Evolutionary conservation across 2,888 invertebrate genomes (phyloP).

Genomic region (Drosophila basisetae): DNA sequence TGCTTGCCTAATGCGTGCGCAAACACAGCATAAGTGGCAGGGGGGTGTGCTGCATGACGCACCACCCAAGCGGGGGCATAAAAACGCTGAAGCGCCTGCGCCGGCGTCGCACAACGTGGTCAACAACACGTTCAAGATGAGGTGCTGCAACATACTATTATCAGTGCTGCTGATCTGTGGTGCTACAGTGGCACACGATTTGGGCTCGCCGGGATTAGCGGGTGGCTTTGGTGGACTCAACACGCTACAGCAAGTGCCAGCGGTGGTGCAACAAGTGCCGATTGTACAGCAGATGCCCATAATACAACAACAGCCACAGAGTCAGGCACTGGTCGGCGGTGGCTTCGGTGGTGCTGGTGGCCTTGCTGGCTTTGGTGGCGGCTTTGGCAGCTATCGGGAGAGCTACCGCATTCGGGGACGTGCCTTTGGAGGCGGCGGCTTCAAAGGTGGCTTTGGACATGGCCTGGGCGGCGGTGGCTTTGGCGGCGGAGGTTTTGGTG

Average conservation of each 20-base stretch:
- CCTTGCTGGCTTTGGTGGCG: constrained; percentile 60
- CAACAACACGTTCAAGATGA: constrained; percentile 43
- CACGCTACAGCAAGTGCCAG: constrained; percentile 63
- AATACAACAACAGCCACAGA: constrained; percentile 56
- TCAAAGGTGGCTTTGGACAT: constrained; percentile 55
- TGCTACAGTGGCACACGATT: constrained; percentile 13
- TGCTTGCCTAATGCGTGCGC: constrained; percentile 39
- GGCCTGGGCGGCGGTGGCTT: constrained; percentile 47
- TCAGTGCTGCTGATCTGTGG: constrained; percentile 39
- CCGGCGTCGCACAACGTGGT: constrained; percentile 42
- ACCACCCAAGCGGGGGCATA: constrained; percentile 34
- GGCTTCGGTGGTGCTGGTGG: constrained; percentile 43
- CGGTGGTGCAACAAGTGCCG: constrained; percentile 64
- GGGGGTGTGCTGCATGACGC: constrained; percentile 35
- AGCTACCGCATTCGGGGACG: constrained; percentile 66
- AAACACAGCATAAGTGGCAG: constrained; percentile 38
- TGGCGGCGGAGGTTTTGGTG: constrained; percentile 54
- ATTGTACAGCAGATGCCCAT: constrained; percentile 59
- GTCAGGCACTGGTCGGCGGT: constrained; percentile 40
- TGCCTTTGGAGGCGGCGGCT: constrained; percentile 71
- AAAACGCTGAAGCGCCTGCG: constrained; percentile 31
- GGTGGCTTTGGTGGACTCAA: constrained; percentile 15
- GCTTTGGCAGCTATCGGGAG: constrained; percentile 78
- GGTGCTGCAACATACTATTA: constrained; percentile 14
- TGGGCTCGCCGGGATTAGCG: constrained; percentile 32